Evolutionary conservation across 2,888 invertebrate species (phyloP).

Genomic region (Zaprionus bogoriensis): DNA sequence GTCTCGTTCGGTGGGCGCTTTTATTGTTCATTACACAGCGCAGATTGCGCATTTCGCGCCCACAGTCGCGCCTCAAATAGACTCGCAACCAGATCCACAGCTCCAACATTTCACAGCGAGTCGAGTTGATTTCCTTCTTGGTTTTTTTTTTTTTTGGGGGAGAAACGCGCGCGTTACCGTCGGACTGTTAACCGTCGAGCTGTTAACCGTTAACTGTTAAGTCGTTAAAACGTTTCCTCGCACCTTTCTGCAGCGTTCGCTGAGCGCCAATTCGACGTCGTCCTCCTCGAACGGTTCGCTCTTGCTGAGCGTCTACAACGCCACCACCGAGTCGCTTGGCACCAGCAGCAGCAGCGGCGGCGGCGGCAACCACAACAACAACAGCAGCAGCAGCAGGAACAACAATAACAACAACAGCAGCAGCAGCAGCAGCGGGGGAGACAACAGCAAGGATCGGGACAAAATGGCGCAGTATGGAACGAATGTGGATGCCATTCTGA

Average conservation of each 20-base stretch:
- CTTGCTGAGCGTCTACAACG: conserved; percentile 62
- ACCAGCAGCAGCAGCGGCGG: background rate
- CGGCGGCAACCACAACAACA: too few relatives aligned
- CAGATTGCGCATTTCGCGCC: conserved; percentile 40
- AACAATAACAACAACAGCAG: conserved; percentile 42
- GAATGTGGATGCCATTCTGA: conserved; percentile 80
- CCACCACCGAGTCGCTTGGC: conserved; percentile 52
- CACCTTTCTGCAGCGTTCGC: conserved; percentile 69
- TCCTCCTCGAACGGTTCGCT: conserved; percentile 79
- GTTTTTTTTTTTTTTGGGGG: too few relatives aligned
- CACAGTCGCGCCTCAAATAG: background rate
- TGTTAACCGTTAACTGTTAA: too few relatives aligned
- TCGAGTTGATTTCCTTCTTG: conserved; percentile 14
- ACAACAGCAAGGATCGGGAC: conserved; percentile 50
- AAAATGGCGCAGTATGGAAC: conserved; percentile 70
- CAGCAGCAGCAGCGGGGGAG: conserved; percentile 33
- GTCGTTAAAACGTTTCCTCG: conserved; percentile 1
- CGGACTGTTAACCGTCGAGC: too few relatives aligned
- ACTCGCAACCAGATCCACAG: background rate
- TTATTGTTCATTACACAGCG: conserved; percentile 51
- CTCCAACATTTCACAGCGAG: too few relatives aligned
- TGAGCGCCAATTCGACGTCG: conserved; percentile 69
- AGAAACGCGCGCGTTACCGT: too few relatives aligned
- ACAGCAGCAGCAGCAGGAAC: conserved; percentile 45
- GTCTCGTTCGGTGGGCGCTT: conserved; percentile 7